A percentile compares a stretch with the other conserved stretches of the same genome.
Evolutionary conservation across 2,797 vertebrate genomes (phyloP).

Genomic region (Danio kyathit): DNA sequence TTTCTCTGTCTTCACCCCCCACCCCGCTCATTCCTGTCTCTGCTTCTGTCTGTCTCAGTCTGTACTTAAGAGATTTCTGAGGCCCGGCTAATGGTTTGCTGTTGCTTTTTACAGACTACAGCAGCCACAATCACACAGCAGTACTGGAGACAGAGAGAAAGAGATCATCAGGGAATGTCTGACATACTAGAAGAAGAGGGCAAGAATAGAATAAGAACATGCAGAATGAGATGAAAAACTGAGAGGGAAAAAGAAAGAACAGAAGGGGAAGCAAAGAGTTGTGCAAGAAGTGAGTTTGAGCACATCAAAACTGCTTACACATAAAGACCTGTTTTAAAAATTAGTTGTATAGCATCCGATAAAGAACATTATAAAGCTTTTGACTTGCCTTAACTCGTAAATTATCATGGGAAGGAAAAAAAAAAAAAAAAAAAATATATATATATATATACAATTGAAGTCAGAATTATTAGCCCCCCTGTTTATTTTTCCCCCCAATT

Average conservation of each 20-base stretch:
- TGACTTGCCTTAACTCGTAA: not conserved
- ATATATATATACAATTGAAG: too few species aligned
- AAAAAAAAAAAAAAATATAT: too few species aligned
- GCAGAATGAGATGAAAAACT: not conserved
- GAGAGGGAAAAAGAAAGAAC: not conserved
- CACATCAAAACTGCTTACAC: not conserved
- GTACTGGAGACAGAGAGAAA: slow-evolving; percentile 16
- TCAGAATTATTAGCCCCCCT: too few species aligned
- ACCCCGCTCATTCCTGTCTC: slow-evolving; percentile 8
- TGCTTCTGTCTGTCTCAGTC: slow-evolving; percentile 20
- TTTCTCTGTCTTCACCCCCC: slow-evolving; percentile 2
- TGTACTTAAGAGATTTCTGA: slow-evolving; percentile 44
- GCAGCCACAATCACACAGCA: slow-evolving; percentile 49
- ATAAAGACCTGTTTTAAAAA: not conserved
- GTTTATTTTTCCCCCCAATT: too few species aligned
- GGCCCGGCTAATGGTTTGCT: slow-evolving; percentile 36
- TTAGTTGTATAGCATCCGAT: not conserved
- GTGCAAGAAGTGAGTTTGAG: not conserved
- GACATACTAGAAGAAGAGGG: not conserved
- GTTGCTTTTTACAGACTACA: slow-evolving; percentile 48
- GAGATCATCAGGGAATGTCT: slow-evolving; percentile 20
- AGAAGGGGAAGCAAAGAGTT: not conserved
- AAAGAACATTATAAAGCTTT: not conserved
- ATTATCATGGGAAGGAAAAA: not conserved
- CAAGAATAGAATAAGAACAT: slow-evolving; percentile 3